Percentiles rank a stretch among this genome's conserved stretches.
These are phyloP conservation scores for Parascotia fuliginaria DNA, from an alignment of 2,888 invertebrate genomes.

Conservation along the genomic window DNA sequence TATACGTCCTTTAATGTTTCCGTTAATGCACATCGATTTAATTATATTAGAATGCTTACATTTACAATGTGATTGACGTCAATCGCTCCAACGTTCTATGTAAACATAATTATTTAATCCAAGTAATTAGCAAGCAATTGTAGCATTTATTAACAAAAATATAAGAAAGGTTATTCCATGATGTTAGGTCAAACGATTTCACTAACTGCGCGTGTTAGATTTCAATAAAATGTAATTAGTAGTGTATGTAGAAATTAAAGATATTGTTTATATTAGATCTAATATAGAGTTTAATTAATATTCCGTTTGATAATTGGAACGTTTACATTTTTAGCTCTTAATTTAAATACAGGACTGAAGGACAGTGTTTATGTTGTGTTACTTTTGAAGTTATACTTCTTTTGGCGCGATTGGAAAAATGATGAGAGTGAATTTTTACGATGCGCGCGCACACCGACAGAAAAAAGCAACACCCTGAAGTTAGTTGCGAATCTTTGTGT, in stretches of 20 bases:
- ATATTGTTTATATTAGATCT: background rate
- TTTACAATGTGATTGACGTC: slow-evolving; percentile 37
- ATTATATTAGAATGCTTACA: slow-evolving; percentile 42
- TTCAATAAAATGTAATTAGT: slow-evolving; percentile 29
- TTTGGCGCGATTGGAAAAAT: too few relatives aligned
- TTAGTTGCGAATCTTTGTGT: too few relatives aligned
- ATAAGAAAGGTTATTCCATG: slow-evolving; percentile 5
- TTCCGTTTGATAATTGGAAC: too few relatives aligned
- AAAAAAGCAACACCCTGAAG: too few relatives aligned
- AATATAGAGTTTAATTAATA: too few relatives aligned
- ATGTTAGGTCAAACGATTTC: slow-evolving; percentile 3
- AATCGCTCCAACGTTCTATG: slow-evolving; percentile 21
- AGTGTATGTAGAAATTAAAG: slow-evolving; percentile 14
- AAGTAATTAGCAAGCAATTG: background rate
- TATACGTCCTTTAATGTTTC: background rate
- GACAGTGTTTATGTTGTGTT: too few relatives aligned
- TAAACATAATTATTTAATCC: slow-evolving; percentile 17
- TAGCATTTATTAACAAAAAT: background rate
- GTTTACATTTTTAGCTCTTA: too few relatives aligned
- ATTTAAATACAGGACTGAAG: too few relatives aligned
- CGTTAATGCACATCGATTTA: slow-evolving; percentile 32
- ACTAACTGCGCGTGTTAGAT: slow-evolving; percentile 25
- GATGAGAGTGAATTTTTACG: too few relatives aligned
- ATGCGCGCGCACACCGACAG: too few relatives aligned
- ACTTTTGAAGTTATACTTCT: too few relatives aligned